Conservation (phyloP, 2,113 vertebrate species). For the Montifringilla adamsi region DNA sequence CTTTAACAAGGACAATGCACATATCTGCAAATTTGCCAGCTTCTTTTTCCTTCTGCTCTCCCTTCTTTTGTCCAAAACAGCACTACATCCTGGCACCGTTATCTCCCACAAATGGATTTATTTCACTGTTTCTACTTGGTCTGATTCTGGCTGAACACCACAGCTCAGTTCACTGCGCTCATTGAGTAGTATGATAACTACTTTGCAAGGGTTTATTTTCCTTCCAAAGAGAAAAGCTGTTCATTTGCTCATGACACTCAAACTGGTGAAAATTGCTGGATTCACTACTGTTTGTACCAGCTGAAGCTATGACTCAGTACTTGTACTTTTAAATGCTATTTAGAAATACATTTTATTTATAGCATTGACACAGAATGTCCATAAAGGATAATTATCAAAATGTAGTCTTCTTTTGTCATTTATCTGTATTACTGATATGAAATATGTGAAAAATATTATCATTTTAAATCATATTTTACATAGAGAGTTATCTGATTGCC, state of each 20-base stretch:
- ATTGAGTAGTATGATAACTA: neutral
- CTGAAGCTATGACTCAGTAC: conserved; percentile 1
- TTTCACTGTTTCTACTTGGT: neutral
- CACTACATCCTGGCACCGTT: neutral
- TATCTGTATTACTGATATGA: neutral
- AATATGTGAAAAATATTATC: conserved; percentile 36
- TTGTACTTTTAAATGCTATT: neutral
- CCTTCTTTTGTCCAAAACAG: neutral
- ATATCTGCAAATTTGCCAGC: neutral
- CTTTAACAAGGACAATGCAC: fast-evolving
- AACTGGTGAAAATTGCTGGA: conserved; percentile 26
- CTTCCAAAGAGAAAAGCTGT: neutral
- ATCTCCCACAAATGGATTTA: neutral
- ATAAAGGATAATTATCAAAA: conserved; percentile 5
- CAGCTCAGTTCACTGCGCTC: neutral
- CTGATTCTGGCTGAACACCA: neutral
- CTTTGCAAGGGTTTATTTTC: conserved; percentile 20
- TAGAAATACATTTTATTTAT: neutral
- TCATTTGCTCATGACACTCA: neutral
- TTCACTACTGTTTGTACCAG: neutral
- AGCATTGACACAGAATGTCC: neutral
- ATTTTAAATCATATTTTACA: conserved; percentile 49
- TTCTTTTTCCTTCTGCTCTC: neutral
- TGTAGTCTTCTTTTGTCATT: neutral
- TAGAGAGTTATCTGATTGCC: conserved; percentile 54